These are phyloP conservation scores for Drosophila testacea DNA, from an alignment of 2,888 invertebrate species.

Conservation along the genomic window DNA sequence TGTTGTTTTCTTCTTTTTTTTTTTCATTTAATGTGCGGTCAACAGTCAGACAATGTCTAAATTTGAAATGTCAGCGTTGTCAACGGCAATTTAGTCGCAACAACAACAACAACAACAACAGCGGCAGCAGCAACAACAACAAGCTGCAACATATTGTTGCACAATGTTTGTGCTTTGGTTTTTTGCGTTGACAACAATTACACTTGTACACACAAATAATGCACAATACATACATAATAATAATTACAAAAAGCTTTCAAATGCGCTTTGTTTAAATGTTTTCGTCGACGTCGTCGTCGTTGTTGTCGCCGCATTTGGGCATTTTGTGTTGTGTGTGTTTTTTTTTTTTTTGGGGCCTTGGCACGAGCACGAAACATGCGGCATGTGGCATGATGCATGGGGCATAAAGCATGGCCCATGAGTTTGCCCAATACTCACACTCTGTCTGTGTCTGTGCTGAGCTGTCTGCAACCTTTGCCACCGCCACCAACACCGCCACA, in stretches of 20 bases:
- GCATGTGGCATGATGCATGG: slow-evolving; percentile 30
- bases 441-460: too few species aligned
- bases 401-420: slow-evolving; percentile 42
- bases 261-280: slow-evolving; percentile 53
- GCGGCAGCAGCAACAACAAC: slow-evolving; percentile 24
- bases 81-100: slow-evolving; percentile 64
- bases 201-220: slow-evolving; percentile 61
- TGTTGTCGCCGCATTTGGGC: slow-evolving; percentile 31
- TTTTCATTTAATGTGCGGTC: slow-evolving; percentile 69
- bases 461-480: slow-evolving; percentile 28
- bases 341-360: slow-evolving; percentile 31
- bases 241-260: slow-evolving; percentile 72
- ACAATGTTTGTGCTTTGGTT: slow-evolving; percentile 37
- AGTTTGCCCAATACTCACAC: slow-evolving; percentile 32
- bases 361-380: slow-evolving; percentile 28
- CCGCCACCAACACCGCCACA: not conserved
- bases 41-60: slow-evolving; percentile 77
- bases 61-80: slow-evolving; percentile 77
- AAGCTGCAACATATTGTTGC: slow-evolving; percentile 47
- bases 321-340: slow-evolving; percentile 10
- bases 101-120: slow-evolving; percentile 29
- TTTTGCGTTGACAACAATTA: slow-evolving; percentile 62
- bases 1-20: slow-evolving; percentile 5
- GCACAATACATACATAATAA: slow-evolving; percentile 68
- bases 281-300: slow-evolving; percentile 29